phyloP scores from a whole-genome alignment of 2,113 vertebrate genomes.

The Epinephelus lanceolatus region DNA sequence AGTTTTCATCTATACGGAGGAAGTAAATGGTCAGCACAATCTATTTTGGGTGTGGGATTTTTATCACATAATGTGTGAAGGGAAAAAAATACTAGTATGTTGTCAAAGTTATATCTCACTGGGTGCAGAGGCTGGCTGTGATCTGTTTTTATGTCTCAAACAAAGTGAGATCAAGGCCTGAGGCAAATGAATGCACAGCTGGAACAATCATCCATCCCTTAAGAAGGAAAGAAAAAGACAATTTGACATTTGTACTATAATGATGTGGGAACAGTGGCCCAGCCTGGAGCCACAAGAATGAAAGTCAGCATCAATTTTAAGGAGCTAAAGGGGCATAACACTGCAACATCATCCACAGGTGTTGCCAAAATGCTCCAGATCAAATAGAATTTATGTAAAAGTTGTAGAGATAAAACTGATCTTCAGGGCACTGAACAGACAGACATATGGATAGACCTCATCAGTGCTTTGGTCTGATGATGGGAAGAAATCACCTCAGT shows the following conservation, averaged over 20 bases:
- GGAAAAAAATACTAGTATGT: background rate
- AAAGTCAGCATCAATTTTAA: constrained; percentile 42
- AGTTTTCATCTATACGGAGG: background rate
- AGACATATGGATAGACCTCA: constrained; percentile 42
- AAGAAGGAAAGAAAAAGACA: background rate
- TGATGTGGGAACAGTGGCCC: constrained; percentile 28
- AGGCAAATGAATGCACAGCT: constrained; percentile 27
- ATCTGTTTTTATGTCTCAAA: constrained; percentile 39
- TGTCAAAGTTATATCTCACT: constrained; percentile 25
- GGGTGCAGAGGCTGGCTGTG: background rate
- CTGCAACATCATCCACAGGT: constrained; percentile 36
- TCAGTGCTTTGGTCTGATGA: constrained; percentile 38
- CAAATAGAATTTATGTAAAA: constrained; percentile 49
- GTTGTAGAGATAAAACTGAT: constrained; percentile 26
- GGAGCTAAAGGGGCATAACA: constrained; percentile 22
- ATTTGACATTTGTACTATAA: constrained; percentile 48
- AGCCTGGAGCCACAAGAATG: constrained; percentile 41
- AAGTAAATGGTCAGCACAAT: background rate
- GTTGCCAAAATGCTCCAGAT: constrained; percentile 37
- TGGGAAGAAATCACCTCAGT: constrained; percentile 55
- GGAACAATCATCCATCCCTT: constrained; percentile 31
- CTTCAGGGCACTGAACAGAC: constrained; percentile 38
- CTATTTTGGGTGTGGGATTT: background rate
- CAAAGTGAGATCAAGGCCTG: constrained; percentile 23
- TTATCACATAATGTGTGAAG: background rate